Base-by-base conservation (phyloP, 2,113 vertebrate genomes). In the Hypomesus transpacificus region DNA sequence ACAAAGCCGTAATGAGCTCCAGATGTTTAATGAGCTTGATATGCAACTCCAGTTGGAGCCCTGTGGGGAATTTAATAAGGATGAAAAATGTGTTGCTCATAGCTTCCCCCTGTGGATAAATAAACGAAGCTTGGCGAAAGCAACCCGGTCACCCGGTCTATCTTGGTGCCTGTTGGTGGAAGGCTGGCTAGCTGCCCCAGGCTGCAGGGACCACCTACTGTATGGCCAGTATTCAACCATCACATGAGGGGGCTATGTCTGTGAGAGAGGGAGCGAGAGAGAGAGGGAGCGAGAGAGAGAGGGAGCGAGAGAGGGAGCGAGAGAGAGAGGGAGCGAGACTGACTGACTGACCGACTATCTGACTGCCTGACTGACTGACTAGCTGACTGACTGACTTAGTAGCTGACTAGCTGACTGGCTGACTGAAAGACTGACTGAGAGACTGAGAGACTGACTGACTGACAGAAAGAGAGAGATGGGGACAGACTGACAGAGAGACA, bases 11-110 rank as follows among this genome's bases (percentile, higher is more conserved):
- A 84, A 89, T 82, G 61, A 78, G 60, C 60, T 80, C 74, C 84
- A 87, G 83, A 88, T 87, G 84, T 80, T 68, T 84, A 82, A 85
- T 84, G 76, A 78, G 81, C 82, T 90, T 83, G 81, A 87, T 84
- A 76, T 74, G 28, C 73, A 68, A 68, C 70, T 74, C 56, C 66
- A 79, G 75, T 80, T 24, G 3, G 76, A 82, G 73, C 68, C 68
- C 75, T 84, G 75, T 28, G 75, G 71, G 64, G 22, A 71, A 71
- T 80, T 77, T 79, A 77, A 76, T 81, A 46, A 66, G 51, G 63
- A 78, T 80, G 71, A 81, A 77, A 82, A 84, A 81, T 80, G 81
- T 63, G 69, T 83, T 87, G 70, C 78, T 84, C 71, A 72, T 76
- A 73, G 73, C 65, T 21, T 74, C 76, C 71, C 75, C 62, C 14